Conservation (phyloP, 2,113 vertebrate species). For the Ophiodon elongatus region DNA sequence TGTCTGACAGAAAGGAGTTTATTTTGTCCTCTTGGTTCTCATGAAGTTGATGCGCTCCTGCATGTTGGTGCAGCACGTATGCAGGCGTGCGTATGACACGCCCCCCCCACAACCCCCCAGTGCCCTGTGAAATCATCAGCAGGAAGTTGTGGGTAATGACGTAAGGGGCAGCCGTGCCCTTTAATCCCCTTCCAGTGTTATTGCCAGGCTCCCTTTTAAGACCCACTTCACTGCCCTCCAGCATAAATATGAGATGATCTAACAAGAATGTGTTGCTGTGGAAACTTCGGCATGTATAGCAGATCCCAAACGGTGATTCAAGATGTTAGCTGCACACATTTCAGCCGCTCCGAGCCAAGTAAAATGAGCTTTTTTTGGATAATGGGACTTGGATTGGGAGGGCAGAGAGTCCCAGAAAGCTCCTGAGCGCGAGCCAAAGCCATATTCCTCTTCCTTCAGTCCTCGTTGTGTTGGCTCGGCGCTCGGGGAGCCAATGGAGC, state of each 20-base stretch:
- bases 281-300: constrained; percentile 73
- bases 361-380: constrained; percentile 75
- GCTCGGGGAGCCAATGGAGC: constrained; percentile 28
- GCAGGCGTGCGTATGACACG: neutral
- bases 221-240: constrained; percentile 58
- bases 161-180: constrained; percentile 36
- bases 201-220: constrained; percentile 52
- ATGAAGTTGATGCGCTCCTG: neutral
- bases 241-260: constrained; percentile 73
- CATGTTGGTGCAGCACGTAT: constrained; percentile 15
- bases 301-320: constrained; percentile 75
- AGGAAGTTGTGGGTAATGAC: constrained; percentile 59
- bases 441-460: constrained; percentile 53
- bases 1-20: neutral
- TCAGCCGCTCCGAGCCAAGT: constrained; percentile 60
- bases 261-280: constrained; percentile 76
- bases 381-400: constrained; percentile 54
- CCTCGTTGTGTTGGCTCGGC: constrained; percentile 33
- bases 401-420: constrained; percentile 60
- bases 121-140: constrained; percentile 40
- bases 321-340: constrained; percentile 73
- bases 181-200: constrained; percentile 47
- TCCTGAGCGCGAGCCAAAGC: constrained; percentile 37
- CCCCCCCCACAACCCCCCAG: neutral
- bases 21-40: constrained; percentile 16